Base-by-base conservation (phyloP, 2,797 vertebrate species). In the Australoheros facetus region DNA sequence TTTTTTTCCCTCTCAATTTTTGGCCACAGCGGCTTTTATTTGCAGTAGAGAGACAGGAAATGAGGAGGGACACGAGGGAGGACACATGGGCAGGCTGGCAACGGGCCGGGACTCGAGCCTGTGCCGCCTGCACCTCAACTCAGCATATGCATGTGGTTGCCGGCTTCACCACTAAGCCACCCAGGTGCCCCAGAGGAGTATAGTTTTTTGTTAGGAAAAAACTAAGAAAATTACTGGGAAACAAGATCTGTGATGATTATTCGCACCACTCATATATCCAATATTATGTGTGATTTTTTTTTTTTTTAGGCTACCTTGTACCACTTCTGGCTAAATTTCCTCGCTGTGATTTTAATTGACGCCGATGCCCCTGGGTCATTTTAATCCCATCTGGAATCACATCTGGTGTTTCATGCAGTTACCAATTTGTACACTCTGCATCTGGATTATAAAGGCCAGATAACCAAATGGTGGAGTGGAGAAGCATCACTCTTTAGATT, bases 391-490 rank as follows among this genome's bases (percentile, higher is more conserved):
- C 90, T 92, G 90, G 87, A 82, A 26, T 42, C 72, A 79, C 89
- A 92, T 88, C 89, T 91, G 89, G 73, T 64, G 74, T 70, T 85
- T 90, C 77, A 74, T 77, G 64, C 74, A 90, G 88, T 90, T 90
- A 86, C 73, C 0, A 48, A 81, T 86, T 82, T 70, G 84, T 34
- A 78, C 45, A 57, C 54, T 32, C 42, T 34, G 56, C 79, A 83
- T 71, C 77, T 85, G 79, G 84, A 90, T 84, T 82, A 76, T 78
- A 73, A 86, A 78, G 73, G 48, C 37, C 60, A 57, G 30, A 57
- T 30, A 85, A 79, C 53, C 28, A 57, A 82, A 85, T 23, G 28
- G 73, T 59, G 53, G 58, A 56, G 28, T 4, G 14, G 62, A 78
- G 62, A 42, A 85, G 78, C 39, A 3, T 77, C 74, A 56, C 53